phyloP scores from a whole-genome alignment of 2,113 vertebrate genomes.

The Pseudorhombus dupliciocellatus region DNA sequence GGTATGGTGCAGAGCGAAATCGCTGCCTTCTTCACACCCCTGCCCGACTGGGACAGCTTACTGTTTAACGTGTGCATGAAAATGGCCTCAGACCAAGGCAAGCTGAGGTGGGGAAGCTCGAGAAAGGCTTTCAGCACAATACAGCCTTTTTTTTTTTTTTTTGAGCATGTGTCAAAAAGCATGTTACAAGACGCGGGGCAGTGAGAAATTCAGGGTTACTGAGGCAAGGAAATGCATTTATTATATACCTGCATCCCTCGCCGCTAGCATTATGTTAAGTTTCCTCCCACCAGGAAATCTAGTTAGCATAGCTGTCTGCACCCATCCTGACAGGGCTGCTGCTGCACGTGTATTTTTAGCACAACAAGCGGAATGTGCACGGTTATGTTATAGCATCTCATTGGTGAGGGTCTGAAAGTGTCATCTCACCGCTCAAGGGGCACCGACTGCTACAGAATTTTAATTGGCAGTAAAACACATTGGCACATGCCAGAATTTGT shows the following conservation, averaged over 20 bases:
- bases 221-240: conserved; percentile 26
- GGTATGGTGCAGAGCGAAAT: conserved; percentile 21
- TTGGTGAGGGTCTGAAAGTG: conserved; percentile 54
- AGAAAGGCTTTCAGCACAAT: background rate
- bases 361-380: conserved; percentile 29
- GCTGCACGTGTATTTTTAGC: conserved; percentile 69
- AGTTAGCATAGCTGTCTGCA: conserved; percentile 53
- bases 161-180: conserved; percentile 4
- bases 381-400: conserved; percentile 34
- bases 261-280: conserved; percentile 31
- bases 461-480: conserved; percentile 68
- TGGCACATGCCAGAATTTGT: conserved; percentile 28
- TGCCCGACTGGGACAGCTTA: background rate
- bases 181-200: conserved; percentile 1
- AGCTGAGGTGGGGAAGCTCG: background rate
- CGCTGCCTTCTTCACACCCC: conserved; percentile 31
- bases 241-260: conserved; percentile 20
- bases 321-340: conserved; percentile 35
- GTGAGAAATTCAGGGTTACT: conserved; percentile 10
- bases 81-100: background rate
- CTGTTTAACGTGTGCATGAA: conserved; percentile 2
- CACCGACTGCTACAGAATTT: conserved; percentile 46
- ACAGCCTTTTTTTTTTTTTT: background rate
- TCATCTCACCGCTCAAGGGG: conserved; percentile 49
- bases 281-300: conserved; percentile 41